phyloP scores from a whole-genome alignment of 2,797 vertebrate species.

The Cossypha dichroa region DNA sequence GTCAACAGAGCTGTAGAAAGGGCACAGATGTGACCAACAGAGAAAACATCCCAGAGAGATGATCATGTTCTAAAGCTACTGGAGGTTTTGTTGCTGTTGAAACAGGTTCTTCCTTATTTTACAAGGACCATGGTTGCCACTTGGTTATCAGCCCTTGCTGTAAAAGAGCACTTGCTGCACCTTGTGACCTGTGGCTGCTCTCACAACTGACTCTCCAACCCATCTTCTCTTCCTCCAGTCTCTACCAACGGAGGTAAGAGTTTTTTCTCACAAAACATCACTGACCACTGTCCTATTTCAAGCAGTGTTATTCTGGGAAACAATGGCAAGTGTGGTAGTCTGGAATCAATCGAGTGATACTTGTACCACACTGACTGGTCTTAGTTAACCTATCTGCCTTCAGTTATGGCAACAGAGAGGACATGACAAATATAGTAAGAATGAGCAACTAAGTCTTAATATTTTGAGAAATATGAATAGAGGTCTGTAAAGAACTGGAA shows the following conservation, averaged over 20 bases:
- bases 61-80: not conserved
- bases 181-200: not conserved
- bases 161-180: not conserved
- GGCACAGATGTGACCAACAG: not conserved
- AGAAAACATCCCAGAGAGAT: not conserved
- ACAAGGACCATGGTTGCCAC: not conserved
- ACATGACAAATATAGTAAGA: not conserved
- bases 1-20: not conserved
- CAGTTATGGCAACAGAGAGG: not conserved
- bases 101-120: not conserved
- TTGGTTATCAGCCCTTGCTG: rapidly evolving
- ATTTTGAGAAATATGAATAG: not conserved
- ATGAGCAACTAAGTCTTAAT: not conserved
- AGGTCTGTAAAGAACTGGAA: not conserved
- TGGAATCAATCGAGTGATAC: not conserved
- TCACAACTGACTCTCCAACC: not conserved
- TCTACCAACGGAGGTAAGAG: not conserved
- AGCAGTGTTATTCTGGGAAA: not conserved
- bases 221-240: not conserved
- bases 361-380: not conserved
- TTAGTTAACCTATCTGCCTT: not conserved
- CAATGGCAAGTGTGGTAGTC: not conserved
- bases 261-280: not conserved
- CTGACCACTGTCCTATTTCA: not conserved
- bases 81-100: not conserved